These are phyloP conservation scores for Gasterosteus nipponicus DNA, from an alignment of 2,113 vertebrate species.

Conservation along the genomic window DNA sequence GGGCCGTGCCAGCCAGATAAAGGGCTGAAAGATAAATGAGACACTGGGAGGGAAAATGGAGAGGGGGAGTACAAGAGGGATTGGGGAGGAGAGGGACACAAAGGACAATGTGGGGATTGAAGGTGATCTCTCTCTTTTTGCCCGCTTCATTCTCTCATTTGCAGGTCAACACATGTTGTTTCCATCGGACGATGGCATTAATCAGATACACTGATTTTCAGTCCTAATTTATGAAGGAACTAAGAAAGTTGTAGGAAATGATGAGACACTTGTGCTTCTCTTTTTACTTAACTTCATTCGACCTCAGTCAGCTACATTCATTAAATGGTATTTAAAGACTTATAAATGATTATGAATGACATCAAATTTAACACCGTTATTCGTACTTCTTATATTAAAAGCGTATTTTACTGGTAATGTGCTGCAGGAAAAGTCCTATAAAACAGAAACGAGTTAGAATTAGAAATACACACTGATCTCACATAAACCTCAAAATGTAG, in stretches of 20 bases:
- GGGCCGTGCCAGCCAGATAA: constrained; percentile 46
- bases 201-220: not conserved
- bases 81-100: constrained; percentile 42
- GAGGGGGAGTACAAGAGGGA: constrained; percentile 7
- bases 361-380: not conserved
- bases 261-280: not conserved
- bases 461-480: too few species aligned
- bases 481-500: too few species aligned
- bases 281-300: not conserved
- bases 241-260: not conserved
- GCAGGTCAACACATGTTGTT: not conserved
- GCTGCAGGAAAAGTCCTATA: too few species aligned
- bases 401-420: not conserved
- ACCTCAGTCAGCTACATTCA: not conserved
- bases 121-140: constrained; percentile 50
- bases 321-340: not conserved
- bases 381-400: not conserved
- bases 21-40: constrained; percentile 65
- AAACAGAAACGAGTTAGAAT: too few species aligned
- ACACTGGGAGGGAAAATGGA: constrained; percentile 50
- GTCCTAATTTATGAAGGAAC: not conserved
- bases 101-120: constrained; percentile 62
- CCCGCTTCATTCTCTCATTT: constrained; percentile 1
- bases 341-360: not conserved
- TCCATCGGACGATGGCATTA: not conserved